Base-by-base conservation (phyloP, 2,888 invertebrate genomes). In the Sminthurinus aureus region DNA sequence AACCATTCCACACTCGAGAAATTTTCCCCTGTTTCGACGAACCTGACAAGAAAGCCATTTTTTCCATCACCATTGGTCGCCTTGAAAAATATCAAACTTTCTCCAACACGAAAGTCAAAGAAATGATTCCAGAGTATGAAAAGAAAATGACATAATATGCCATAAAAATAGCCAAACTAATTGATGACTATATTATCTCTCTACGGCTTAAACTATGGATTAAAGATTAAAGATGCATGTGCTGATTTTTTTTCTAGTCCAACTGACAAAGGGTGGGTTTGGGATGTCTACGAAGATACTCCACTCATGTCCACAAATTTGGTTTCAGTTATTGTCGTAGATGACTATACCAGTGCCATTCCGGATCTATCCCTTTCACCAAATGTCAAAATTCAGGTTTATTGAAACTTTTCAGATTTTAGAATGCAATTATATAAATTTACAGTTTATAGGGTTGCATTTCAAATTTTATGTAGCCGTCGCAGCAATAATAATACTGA, bases 21-120 rank as follows among this genome's bases (percentile, higher is more conserved):
- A 95, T 95, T 6, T 96, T 96, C 90, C 96, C 96, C 0, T 96
- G 96, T 90, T 96, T 96, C 91, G 96, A 96, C 90, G 96, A 96
- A 90, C 96, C 96, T 0, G 94, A 94, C 0, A 90, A 96, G 79
- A 96, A 96, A 90, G 96, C 96, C 0, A 90, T 92, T 85, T 96
- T 96, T 89, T 93, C 94, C 86, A 93, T 96, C 89, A 94, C 93
- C 90, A 93, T 96, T 77, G 95, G 94, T 0, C 91, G 96, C 24
- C 93, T 93, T 0, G 90, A 90, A 79, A 93, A 94, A 2, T 79
- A 79, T 50, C 79, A 79, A 50, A 79, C 64, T 8, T 79, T 79
- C 50, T 79, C 79, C 4, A 79, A 79, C 69, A 79, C 69, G 9
- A 79, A 79, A 50, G 20, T 79, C 50, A 66, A 79, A 6, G 67